A percentile compares a stretch with the other conserved stretches of the same genome.
These are phyloP conservation scores for Cephus sareptanus DNA, from an alignment of 2,888 invertebrate genomes.

Conservation along the genomic window DNA sequence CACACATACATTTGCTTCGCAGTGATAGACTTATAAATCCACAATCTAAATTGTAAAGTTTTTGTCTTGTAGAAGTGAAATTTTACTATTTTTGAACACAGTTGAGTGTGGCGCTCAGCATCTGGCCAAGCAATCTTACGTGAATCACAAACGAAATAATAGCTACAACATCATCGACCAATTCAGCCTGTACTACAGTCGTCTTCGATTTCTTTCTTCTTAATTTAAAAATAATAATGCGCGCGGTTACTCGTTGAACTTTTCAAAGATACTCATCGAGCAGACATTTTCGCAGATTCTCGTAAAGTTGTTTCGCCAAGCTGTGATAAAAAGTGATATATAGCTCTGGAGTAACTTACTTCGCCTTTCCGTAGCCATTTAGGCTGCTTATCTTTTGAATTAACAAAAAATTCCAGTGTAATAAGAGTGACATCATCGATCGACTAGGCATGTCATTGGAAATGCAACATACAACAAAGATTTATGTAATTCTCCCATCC, in stretches of 20 bases:
- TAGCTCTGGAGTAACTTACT: conserved; percentile 55
- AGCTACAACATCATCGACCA: too few relatives aligned
- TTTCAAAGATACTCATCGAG: neutral
- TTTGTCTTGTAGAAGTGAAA: conserved; percentile 45
- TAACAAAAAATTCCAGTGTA: conserved; percentile 48
- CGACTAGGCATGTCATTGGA: conserved; percentile 55
- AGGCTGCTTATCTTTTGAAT: conserved; percentile 39
- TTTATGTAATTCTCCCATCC: too few relatives aligned
- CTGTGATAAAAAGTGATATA: conserved; percentile 55
- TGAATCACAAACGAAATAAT: conserved; percentile 19
- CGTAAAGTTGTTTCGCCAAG: conserved; percentile 54
- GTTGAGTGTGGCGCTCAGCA: conserved; percentile 62
- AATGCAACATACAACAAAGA: conserved; percentile 52
- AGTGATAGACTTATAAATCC: conserved; percentile 49
- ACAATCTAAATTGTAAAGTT: conserved; percentile 43
- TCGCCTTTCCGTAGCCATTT: conserved; percentile 32
- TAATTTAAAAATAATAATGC: neutral
- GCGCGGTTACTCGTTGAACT: neutral
- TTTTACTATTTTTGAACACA: conserved; percentile 60
- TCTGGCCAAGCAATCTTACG: conserved; percentile 55
- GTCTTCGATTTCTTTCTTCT: neutral
- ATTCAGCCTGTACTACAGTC: too few relatives aligned
- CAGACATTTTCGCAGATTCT: conserved; percentile 23
- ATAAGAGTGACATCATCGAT: conserved; percentile 40
- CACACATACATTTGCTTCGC: conserved; percentile 46